Conservation (phyloP, 2,113 vertebrate genomes). For the human region DNA sequence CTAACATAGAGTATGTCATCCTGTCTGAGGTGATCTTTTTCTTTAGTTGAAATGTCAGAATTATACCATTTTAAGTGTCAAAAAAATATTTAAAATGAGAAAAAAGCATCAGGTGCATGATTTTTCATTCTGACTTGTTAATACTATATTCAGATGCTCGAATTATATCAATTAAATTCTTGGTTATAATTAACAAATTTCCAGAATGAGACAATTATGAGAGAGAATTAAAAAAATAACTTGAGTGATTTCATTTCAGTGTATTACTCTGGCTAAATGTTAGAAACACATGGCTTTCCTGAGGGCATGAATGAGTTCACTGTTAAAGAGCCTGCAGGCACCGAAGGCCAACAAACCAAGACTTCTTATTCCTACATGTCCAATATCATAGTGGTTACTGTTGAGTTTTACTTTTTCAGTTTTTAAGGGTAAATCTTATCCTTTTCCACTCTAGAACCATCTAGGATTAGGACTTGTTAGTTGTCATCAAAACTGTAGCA, state of each 20-base stretch:
- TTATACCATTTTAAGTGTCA: constrained; percentile 51
- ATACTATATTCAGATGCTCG: constrained; percentile 30
- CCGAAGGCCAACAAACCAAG: background rate
- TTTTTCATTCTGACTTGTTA: constrained; percentile 42
- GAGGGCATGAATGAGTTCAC: background rate
- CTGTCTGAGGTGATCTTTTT: constrained; percentile 25
- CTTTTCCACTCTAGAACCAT: background rate
- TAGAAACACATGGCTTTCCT: background rate
- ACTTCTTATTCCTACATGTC: accelerated
- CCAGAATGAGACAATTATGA: constrained; percentile 29
- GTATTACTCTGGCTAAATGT: background rate
- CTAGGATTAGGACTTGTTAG: accelerated
- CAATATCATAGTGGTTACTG: accelerated
- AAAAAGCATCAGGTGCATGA: constrained; percentile 2
- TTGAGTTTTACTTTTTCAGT: accelerated
- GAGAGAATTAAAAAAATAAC: background rate
- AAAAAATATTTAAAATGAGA: constrained; percentile 59
- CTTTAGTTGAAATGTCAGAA: constrained; percentile 52
- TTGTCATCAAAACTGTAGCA: accelerated
- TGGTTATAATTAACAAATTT: constrained; percentile 54
- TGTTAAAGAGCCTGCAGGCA: no score
- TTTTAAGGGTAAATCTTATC: accelerated
- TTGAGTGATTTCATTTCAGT: background rate
- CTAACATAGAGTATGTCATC: background rate
- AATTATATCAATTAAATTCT: constrained; percentile 19